Evolutionary conservation across 2,113 vertebrate genomes (phyloP), one percentile per base, ranked within the genome.

Genomic region (Montifringilla adamsi): DNA sequence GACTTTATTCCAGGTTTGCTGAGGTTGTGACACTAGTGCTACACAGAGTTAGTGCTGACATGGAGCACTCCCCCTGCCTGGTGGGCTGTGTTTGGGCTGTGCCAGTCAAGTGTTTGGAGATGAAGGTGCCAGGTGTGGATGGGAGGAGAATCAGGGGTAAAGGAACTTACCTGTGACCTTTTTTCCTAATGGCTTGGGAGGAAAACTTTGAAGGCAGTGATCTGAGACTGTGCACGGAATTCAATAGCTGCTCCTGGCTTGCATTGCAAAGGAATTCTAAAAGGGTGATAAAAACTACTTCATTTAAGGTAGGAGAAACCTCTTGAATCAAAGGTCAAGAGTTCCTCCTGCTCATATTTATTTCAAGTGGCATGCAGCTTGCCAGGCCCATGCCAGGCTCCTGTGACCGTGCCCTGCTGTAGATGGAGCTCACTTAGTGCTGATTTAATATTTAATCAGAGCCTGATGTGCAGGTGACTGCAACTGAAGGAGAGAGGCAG

Each of bases 41-140:
- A 0, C 6, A 1, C 17, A 23, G 3, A 4, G 15, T 44, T 22
- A 30, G 14, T 2, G 2, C 55, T 62, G 84, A 10, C 10, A 2
- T 1, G 4, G 43, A 35, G 2, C 3, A 10, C 66, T 62, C 7
- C 4, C 5, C 2, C 46, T 76, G 81, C 63, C 37, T 10, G 3
- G 5, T 15, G 75, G 2, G 8, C 44, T 46, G 33, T 23, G 9
- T 21, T 10, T 55, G 72, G n/a, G 22, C 43, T 85, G 53, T 83
- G 62, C 73, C 84, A 47, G 22, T 43, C 35, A 0, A 0, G 58
- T 13, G 12, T 10, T 30, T 33, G 68, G 55, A 33, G 63, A 35
- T 58, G 5, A 11, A 47, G 56, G 55, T 73, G 74, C 33, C 46
- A 11, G 0, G 27, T 9, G 15, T 27, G 73, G 46, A 39, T 35